Percentiles rank a stretch among this genome's conserved stretches.
Evolutionary conservation across 2,888 invertebrate species (phyloP).

Genomic region (Thera obeliscata): DNA sequence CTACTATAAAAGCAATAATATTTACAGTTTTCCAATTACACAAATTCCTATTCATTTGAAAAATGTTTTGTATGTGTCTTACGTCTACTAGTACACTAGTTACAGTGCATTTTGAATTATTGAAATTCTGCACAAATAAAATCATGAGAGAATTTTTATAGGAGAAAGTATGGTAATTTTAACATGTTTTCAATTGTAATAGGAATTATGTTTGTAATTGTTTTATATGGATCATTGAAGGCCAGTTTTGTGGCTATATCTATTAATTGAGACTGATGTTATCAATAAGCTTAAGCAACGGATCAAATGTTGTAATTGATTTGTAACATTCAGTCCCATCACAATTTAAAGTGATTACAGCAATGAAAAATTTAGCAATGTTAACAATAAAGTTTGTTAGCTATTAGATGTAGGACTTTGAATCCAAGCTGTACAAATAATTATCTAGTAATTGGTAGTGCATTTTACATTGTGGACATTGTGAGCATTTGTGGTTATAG

Average conservation of each 20-base stretch:
- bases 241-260: constrained; percentile 63
- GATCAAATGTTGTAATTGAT: constrained; percentile 47
- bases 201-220: constrained; percentile 63
- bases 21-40: constrained; percentile 47
- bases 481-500: constrained; percentile 75
- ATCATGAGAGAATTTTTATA: constrained; percentile 67
- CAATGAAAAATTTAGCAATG: constrained; percentile 61
- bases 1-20: constrained; percentile 60
- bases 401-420: constrained; percentile 79
- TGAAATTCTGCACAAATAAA: constrained; percentile 62
- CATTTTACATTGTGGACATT: constrained; percentile 79
- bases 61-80: constrained; percentile 43
- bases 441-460: constrained; percentile 80
- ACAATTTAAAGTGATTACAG: constrained; percentile 51
- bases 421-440: constrained; percentile 82
- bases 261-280: constrained; percentile 77
- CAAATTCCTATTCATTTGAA: constrained; percentile 55
- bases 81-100: constrained; percentile 27
- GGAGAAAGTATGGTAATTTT: constrained; percentile 34
- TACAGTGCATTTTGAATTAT: constrained; percentile 38
- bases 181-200: constrained; percentile 58
- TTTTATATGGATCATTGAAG: constrained; percentile 61
- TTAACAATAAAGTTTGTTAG: constrained; percentile 76
- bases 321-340: constrained; percentile 51
- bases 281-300: constrained; percentile 66